Evolutionary conservation across 2,888 invertebrate species (phyloP).

Genomic region (Hyles lineata): DNA sequence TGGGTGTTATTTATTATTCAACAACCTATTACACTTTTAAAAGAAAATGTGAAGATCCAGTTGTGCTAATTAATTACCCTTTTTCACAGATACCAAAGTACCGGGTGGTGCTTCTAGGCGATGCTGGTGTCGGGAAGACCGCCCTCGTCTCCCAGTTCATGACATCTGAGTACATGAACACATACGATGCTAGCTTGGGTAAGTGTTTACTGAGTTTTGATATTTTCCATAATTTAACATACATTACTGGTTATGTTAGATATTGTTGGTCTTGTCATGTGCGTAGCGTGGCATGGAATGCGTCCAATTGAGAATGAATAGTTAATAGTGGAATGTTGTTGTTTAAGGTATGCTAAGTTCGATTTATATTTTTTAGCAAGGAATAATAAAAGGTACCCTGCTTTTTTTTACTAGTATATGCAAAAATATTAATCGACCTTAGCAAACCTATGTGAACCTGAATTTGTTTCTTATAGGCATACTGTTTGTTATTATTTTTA

Average conservation of each 20-base stretch:
- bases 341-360: background rate
- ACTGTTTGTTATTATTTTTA: no score
- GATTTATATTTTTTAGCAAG: background rate
- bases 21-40: no score
- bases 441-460: no score
- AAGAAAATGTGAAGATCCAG: background rate
- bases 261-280: background rate
- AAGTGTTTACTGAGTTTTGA: constrained; percentile 60
- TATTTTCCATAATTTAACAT: background rate
- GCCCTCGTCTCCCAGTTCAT: constrained; percentile 96
- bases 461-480: no score
- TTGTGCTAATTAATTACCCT: background rate
- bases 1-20: no score
- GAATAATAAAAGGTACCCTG: background rate
- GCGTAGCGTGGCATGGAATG: constrained; percentile 1
- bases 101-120: constrained; percentile 92
- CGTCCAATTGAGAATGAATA: background rate
- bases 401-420: no score
- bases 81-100: constrained; percentile 86
- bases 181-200: constrained; percentile 96
- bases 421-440: no score
- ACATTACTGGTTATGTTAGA: constrained; percentile 3
- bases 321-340: background rate
- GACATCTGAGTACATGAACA: constrained; percentile 98
- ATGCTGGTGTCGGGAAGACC: constrained; percentile 95